These are phyloP conservation scores for Leptopilina syphax DNA, from an alignment of 2,888 invertebrate genomes.

Conservation along the genomic window DNA sequence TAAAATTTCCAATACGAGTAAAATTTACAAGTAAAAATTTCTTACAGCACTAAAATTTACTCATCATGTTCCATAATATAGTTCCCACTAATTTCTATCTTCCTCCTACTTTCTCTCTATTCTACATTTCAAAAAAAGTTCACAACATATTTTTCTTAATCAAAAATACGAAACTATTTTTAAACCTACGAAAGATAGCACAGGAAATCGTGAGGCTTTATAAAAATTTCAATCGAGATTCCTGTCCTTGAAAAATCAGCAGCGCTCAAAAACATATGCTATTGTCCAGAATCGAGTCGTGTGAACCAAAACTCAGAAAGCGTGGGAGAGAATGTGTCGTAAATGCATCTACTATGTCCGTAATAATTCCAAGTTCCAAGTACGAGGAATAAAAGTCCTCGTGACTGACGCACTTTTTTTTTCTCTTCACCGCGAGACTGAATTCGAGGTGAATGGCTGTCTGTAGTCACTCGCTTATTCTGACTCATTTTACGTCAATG, in stretches of 20 bases:
- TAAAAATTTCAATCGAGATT: not conserved
- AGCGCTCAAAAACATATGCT: constrained; percentile 22
- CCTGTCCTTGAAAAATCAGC: constrained; percentile 18
- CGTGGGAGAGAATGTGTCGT: constrained; percentile 41
- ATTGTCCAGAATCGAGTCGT: constrained; percentile 33
- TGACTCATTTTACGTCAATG: constrained; percentile 68
- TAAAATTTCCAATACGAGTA: too few species aligned
- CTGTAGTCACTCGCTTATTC: constrained; percentile 57
- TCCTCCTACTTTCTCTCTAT: too few species aligned
- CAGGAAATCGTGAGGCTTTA: constrained; percentile 4
- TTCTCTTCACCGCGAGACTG: constrained; percentile 59
- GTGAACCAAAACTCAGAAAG: constrained; percentile 32
- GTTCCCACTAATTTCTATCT: too few species aligned
- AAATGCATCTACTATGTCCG: constrained; percentile 40
- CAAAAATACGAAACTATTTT: not conserved
- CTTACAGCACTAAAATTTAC: too few species aligned
- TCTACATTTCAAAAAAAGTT: too few species aligned
- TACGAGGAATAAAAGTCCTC: constrained; percentile 53
- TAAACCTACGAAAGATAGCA: not conserved
- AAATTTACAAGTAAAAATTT: too few species aligned
- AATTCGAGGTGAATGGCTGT: constrained; percentile 65
- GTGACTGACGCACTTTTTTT: constrained; percentile 58
- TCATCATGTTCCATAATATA: too few species aligned
- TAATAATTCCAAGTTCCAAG: constrained; percentile 50
- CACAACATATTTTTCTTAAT: not conserved